Base-by-base conservation (phyloP, 2,888 invertebrate species). In the Spisula solida region DNA sequence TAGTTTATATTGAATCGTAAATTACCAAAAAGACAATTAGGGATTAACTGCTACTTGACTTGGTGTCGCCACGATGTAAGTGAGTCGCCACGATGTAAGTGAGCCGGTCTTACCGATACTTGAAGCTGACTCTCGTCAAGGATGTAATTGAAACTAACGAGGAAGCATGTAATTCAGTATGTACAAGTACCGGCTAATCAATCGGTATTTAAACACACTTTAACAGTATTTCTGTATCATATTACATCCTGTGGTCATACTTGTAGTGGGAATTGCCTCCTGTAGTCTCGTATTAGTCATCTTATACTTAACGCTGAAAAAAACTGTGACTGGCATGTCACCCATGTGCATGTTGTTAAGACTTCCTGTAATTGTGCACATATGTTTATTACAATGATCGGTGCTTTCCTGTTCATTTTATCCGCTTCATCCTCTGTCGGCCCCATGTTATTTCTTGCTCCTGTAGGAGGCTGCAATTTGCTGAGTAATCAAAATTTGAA, bases 41-140 rank as follows among this genome's bases (percentile, higher is more conserved):
- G 75, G 75, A 75, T 75, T 75, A 75, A 75, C 75, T 29, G 6
- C 14, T 75, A 34, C 16, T 34, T 75, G 75, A 75, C 75, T 75
- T 31, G 6, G 34, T 75, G 75, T 75, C 75, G 75, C 75, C 75
- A 31, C 18, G 1, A 16, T 75, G 34, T 75, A 75, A 75, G 34
- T 75, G 75, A 75, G 12, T 18, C 31, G 34, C 75, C 75, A 31
- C 18, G 1, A 16, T 75, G 34, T 75, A 75, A 75, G 34, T 75
- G 75, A 75, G 12, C 34, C 31, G 34, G n/a, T 25, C n/a, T 66
- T 66, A 75, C 18, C 8, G n/a, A n/a, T 70, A 70, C 70, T 70
- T 70, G 70, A 70, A 29, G 12, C 70, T 70, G 70, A 16, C 70
- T 70, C 8, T 16, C 60, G 31, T 34, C 75, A 16, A 25, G 75